phyloP scores from a whole-genome alignment of 2,888 invertebrate species.

The Chromoteleia sp. region DNA sequence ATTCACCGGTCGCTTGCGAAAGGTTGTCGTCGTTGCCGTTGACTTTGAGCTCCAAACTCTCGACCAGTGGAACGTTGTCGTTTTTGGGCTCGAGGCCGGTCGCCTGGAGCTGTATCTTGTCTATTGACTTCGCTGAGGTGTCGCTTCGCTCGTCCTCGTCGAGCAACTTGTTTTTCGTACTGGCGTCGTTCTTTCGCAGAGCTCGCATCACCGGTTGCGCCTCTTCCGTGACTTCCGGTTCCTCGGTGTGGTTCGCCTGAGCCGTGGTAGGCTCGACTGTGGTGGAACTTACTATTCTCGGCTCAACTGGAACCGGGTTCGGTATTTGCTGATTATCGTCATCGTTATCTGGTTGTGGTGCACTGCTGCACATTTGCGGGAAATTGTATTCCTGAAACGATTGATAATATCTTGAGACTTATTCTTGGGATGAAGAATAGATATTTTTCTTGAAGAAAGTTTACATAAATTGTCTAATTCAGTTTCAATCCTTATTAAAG shows the following conservation, averaged over 20 bases:
- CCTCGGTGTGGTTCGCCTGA: slow-evolving; percentile 28
- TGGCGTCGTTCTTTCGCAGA: slow-evolving; percentile 55
- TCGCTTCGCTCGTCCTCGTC: slow-evolving; percentile 62
- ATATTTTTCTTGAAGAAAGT: no score
- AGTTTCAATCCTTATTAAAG: no score
- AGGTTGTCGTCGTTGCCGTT: slow-evolving; percentile 61
- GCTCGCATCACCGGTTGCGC: slow-evolving; percentile 59
- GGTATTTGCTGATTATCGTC: slow-evolving; percentile 66
- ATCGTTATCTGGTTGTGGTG: slow-evolving; percentile 72
- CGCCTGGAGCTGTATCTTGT: slow-evolving; percentile 59
- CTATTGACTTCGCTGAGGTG: slow-evolving; percentile 42
- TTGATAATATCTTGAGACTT: no score
- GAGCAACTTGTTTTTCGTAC: slow-evolving; percentile 59
- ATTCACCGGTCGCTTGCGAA: slow-evolving; percentile 59
- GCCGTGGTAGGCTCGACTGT: neutral
- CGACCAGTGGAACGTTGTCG: slow-evolving; percentile 68
- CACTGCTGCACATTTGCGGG: slow-evolving; percentile 77
- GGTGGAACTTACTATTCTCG: slow-evolving; percentile 31
- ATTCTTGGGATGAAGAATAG: no score
- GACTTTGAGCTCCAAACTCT: slow-evolving; percentile 70
- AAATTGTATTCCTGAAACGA: slow-evolving; percentile 81
- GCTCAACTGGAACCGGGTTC: slow-evolving; percentile 70
- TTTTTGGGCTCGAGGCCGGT: slow-evolving; percentile 62
- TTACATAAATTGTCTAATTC: no score
- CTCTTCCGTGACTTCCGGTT: slow-evolving; percentile 34